A percentile compares a stretch with the other conserved stretches of the same genome.
Conservation (phyloP, 2,113 vertebrate genomes). For the Plecturocebus donacophilus region DNA sequence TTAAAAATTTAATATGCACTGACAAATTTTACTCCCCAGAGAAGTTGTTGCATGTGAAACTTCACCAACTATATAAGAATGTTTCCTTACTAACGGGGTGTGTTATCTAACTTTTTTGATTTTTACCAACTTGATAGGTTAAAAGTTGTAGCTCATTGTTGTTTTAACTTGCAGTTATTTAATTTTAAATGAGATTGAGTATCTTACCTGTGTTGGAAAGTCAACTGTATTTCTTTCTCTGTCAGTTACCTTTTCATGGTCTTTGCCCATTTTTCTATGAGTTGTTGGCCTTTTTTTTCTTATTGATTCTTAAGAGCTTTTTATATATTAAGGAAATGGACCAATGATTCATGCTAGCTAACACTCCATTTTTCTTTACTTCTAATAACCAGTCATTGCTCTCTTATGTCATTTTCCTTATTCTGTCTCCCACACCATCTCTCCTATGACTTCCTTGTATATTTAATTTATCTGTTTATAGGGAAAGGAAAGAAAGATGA, state of each 20-base stretch:
- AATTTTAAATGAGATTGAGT: slow-evolving; percentile 16
- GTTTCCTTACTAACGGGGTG: neutral
- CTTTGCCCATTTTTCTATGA: slow-evolving; percentile 7
- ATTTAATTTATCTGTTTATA: neutral
- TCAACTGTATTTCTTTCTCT: slow-evolving; percentile 1
- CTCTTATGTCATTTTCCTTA: neutral
- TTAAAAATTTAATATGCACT: neutral
- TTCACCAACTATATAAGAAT: neutral
- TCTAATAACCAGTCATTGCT: neutral
- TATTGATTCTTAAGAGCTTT: slow-evolving; percentile 11
- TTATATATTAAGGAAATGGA: neutral
- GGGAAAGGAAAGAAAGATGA: neutral
- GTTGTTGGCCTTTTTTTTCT: neutral
- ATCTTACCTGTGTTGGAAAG: slow-evolving; percentile 14
- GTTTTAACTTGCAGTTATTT: slow-evolving; percentile 13
- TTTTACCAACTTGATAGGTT: neutral
- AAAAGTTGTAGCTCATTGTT: slow-evolving; percentile 28
- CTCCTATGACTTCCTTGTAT: neutral
- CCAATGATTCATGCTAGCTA: neutral
- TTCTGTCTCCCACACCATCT: neutral
- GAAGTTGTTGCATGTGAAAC: neutral
- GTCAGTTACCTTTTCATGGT: neutral
- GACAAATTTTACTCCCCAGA: neutral
- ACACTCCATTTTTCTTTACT: neutral
- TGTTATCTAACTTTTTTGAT: slow-evolving; percentile 5